Evolutionary conservation across 2,113 vertebrate genomes (phyloP).

Genomic region (Poecilia latipinna): DNA sequence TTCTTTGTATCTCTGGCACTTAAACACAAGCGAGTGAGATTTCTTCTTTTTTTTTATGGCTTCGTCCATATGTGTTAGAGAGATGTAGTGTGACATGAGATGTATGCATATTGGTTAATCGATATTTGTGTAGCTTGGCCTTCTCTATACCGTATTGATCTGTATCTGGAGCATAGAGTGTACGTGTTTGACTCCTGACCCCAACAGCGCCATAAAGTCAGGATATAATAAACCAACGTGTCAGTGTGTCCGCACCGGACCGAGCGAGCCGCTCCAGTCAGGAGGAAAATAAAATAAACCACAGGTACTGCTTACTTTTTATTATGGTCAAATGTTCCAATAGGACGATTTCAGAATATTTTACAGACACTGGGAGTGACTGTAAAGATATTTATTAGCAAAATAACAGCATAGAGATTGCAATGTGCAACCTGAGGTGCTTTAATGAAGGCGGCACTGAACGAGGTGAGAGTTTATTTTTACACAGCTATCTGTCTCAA

Average conservation of each 20-base stretch:
- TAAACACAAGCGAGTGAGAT: not conserved
- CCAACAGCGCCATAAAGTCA: slow-evolving; percentile 63
- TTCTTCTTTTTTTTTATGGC: not conserved
- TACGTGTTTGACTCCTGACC: slow-evolving; percentile 67
- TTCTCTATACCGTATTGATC: slow-evolving; percentile 68
- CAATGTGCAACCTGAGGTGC: not conserved
- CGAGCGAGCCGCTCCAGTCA: slow-evolving; percentile 28
- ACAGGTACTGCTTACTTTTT: not conserved
- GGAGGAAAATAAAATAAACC: slow-evolving; percentile 22
- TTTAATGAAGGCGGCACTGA: not conserved
- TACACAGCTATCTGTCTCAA: not conserved
- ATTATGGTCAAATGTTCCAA: not conserved
- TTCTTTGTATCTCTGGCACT: not conserved
- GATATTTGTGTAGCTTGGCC: slow-evolving; percentile 60
- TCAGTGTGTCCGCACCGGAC: slow-evolving; percentile 38
- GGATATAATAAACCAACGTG: slow-evolving; percentile 59
- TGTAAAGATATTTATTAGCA: not conserved
- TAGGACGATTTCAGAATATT: not conserved
- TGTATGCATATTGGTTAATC: slow-evolving; percentile 69
- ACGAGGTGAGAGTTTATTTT: not conserved
- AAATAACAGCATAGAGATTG: not conserved
- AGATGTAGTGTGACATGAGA: slow-evolving; percentile 48
- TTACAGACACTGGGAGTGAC: not conserved
- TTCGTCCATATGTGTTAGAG: slow-evolving; percentile 19
- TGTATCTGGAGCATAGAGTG: slow-evolving; percentile 46